These are phyloP conservation scores for Onychomys arenicola DNA, from an alignment of 2,797 vertebrate genomes.

Conservation along the genomic window DNA sequence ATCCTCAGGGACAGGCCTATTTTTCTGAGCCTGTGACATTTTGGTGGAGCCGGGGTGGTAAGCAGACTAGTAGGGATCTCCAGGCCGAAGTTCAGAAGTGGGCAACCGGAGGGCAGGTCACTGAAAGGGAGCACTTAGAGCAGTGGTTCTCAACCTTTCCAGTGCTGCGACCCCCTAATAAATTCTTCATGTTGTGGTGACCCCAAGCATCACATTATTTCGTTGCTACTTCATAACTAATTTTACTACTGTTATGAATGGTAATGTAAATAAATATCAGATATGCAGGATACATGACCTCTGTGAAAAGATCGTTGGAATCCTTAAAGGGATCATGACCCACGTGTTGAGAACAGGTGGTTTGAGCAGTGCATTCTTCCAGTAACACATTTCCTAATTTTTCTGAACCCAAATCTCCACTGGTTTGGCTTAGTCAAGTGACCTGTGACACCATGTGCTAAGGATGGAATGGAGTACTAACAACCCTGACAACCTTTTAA, in stretches of 20 bases:
- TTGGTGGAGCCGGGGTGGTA: background rate
- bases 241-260: background rate
- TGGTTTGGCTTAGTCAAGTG: background rate
- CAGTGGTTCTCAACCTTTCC: background rate
- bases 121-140: background rate
- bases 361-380: background rate
- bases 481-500: background rate
- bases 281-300: background rate
- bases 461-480: background rate
- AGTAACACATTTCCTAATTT: background rate
- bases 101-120: background rate
- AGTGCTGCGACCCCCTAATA: background rate
- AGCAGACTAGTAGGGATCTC: background rate
- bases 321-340: background rate
- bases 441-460: background rate
- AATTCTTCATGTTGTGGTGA: background rate
- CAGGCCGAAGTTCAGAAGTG: background rate
- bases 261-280: background rate
- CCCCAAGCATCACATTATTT: background rate
- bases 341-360: background rate
- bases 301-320: background rate
- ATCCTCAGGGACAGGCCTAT: background rate
- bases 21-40: background rate
- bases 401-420: background rate
- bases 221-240: background rate